phyloP scores from a whole-genome alignment of 2,797 vertebrate species.

The Micromesistius poutassou region DNA sequence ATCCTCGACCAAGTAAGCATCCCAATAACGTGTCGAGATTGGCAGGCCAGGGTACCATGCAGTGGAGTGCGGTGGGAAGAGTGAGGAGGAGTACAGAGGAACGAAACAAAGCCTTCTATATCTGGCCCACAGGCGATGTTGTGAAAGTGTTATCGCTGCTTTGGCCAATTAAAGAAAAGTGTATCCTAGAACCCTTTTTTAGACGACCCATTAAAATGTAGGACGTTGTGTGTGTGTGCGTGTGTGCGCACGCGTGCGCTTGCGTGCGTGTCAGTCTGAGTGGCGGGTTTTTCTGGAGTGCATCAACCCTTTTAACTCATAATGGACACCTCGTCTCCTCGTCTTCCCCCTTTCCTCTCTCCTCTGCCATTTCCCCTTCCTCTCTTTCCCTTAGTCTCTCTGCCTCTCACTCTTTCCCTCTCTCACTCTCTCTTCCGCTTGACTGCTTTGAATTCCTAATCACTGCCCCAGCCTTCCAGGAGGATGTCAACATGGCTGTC shows the following conservation, averaged over 20 bases:
- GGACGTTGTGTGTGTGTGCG: background rate
- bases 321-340: conserved; percentile 51
- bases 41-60: background rate
- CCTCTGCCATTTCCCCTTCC: conserved; percentile 22
- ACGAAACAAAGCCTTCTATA: background rate
- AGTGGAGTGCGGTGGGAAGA: background rate
- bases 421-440: conserved; percentile 57
- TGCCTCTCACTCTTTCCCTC: conserved; percentile 24
- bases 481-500: conserved; percentile 62
- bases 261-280: background rate
- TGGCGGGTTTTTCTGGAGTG: conserved; percentile 42
- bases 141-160: background rate
- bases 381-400: conserved; percentile 6
- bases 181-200: too few relatives aligned
- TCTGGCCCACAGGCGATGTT: background rate
- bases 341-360: conserved; percentile 23
- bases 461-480: conserved; percentile 59
- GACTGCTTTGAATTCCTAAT: conserved; percentile 73
- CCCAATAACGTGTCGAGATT: background rate
- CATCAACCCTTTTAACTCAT: conserved; percentile 57
- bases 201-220: background rate
- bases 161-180: conserved; percentile 1
- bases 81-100: background rate
- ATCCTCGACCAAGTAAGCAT: background rate
- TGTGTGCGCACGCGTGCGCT: background rate